Conservation (phyloP, 1,140 invertebrate genomes). For the Artemia franciscana region DNA sequence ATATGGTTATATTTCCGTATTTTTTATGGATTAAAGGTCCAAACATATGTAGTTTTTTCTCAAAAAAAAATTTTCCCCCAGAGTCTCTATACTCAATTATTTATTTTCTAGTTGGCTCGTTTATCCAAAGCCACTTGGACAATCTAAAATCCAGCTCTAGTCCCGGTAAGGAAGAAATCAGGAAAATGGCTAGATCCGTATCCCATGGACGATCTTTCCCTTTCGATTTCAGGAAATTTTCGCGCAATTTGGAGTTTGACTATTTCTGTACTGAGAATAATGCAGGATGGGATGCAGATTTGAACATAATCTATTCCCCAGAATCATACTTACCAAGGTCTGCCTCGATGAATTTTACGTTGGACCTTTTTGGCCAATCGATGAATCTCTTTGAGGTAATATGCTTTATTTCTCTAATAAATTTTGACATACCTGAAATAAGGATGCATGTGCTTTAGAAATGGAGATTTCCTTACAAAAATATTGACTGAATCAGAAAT, state of each 20-base stretch:
- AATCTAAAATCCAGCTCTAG: constrained; percentile 50
- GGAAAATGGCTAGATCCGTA: constrained; percentile 35
- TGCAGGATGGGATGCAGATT: constrained; percentile 38
- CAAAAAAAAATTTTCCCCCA: too few species aligned
- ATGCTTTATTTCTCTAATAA: too few species aligned
- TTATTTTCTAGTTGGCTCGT: constrained; percentile 56
- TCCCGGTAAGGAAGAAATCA: constrained; percentile 37
- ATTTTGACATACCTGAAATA: too few species aligned
- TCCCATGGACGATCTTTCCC: constrained; percentile 43
- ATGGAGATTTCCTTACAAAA: too few species aligned
- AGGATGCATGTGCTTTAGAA: too few species aligned
- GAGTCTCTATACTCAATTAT: too few species aligned
- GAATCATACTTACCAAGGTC: constrained; percentile 64
- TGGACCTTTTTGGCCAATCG: constrained; percentile 59
- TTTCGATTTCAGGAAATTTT: constrained; percentile 42
- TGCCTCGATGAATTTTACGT: constrained; percentile 48
- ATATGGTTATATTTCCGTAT: too few species aligned
- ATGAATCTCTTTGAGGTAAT: constrained; percentile 54
- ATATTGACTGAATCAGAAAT: too few species aligned
- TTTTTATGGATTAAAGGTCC: too few species aligned
- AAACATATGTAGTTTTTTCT: too few species aligned
- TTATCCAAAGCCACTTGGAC: constrained; percentile 52
- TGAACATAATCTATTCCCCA: constrained; percentile 62
- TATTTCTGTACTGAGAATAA: constrained; percentile 42
- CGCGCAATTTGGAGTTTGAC: constrained; percentile 49